A percentile compares a stretch with the other conserved stretches of the same genome.
Evolutionary conservation across 2,797 vertebrate genomes (phyloP).

Genomic region (Rallus crepitans): DNA sequence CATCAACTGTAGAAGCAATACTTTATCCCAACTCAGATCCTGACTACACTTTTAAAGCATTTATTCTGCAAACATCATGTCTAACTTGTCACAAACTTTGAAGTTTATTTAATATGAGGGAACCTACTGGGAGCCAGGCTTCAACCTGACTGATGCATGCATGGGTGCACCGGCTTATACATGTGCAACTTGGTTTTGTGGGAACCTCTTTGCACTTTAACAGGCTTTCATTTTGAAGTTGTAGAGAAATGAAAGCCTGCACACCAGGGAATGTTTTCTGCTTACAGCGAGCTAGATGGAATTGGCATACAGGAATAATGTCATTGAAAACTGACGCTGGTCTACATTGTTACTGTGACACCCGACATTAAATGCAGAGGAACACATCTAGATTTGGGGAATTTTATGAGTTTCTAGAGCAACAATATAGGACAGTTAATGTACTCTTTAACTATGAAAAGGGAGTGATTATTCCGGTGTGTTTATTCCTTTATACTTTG

Average conservation of each 20-base stretch:
- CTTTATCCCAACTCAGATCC: background rate
- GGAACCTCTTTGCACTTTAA: background rate
- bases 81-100: conserved; percentile 6
- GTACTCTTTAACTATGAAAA: background rate
- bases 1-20: background rate
- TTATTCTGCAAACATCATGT: background rate
- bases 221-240: conserved; percentile 23
- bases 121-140: background rate
- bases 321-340: background rate
- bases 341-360: background rate
- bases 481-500: background rate
- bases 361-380: background rate
- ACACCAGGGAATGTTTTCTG: background rate
- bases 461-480: background rate
- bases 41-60: background rate
- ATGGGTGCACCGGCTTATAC: background rate
- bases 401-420: background rate
- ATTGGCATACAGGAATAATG: background rate
- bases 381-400: background rate
- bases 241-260: conserved; percentile 2
- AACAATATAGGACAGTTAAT: background rate
- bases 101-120: background rate
- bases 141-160: background rate
- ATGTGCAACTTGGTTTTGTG: background rate
- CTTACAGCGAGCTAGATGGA: background rate